phyloP scores from a whole-genome alignment of 2,113 vertebrate species.

The Trematomus loennbergii region DNA sequence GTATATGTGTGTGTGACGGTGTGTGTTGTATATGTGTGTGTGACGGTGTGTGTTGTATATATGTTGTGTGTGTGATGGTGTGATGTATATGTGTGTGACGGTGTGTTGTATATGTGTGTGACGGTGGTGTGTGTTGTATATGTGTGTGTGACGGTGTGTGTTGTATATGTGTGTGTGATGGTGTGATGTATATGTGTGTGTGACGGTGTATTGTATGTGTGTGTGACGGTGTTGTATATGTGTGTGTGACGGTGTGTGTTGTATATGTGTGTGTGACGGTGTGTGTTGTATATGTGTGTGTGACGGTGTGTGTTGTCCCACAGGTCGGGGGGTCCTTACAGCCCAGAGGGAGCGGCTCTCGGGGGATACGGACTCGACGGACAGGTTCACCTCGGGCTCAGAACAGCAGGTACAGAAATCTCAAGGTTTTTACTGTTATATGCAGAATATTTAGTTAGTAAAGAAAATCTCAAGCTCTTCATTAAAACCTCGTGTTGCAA shows the following conservation, averaged over 20 bases:
- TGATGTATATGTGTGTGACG: no score
- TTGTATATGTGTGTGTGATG: slow-evolving; percentile 49
- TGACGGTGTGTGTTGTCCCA: slow-evolving; percentile 34
- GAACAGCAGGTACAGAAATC: slow-evolving; percentile 82
- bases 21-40: no score
- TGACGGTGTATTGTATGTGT: neutral
- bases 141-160: slow-evolving; percentile 46
- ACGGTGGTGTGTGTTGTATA: slow-evolving; percentile 23
- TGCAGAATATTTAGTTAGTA: no score
- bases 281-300: no score
- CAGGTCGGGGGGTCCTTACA: slow-evolving; percentile 90
- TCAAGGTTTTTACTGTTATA: no score
- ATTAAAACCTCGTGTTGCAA: no score
- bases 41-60: no score
- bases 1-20: slow-evolving; percentile 9
- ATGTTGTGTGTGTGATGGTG: no score
- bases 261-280: slow-evolving; percentile 28
- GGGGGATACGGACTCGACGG: slow-evolving; percentile 88
- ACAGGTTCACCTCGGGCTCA: slow-evolving; percentile 86
- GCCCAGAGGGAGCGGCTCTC: slow-evolving; percentile 86
- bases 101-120: slow-evolving; percentile 22
- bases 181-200: no score
- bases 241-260: no score
- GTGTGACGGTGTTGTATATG: slow-evolving; percentile 7
- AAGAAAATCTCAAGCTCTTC: no score